phyloP scores from a whole-genome alignment of 2,797 vertebrate genomes.

The Sitta carolinensis region DNA sequence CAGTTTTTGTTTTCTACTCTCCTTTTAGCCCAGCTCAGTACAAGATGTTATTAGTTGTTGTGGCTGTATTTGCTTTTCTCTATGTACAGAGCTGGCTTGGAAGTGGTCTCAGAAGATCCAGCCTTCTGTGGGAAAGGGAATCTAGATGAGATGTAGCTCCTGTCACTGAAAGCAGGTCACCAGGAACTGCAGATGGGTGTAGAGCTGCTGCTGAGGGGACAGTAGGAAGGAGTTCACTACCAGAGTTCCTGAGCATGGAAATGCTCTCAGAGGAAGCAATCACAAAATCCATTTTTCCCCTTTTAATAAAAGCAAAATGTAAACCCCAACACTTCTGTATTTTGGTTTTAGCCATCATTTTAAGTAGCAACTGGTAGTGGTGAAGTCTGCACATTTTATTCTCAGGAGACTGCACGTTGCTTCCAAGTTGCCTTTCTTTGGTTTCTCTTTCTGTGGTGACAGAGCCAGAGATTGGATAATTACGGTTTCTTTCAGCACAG shows the following conservation, averaged over 20 bases:
- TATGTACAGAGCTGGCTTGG: rapidly evolving
- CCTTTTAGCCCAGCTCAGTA: not conserved
- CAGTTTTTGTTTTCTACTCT: not conserved
- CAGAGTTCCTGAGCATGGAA: not conserved
- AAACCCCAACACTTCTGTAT: not conserved
- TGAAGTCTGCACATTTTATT: not conserved
- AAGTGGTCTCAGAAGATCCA: not conserved
- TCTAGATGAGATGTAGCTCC: no score
- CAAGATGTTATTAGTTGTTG: not conserved
- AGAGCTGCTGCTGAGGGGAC: not conserved
- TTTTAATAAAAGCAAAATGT: not conserved
- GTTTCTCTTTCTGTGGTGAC: not conserved
- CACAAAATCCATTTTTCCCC: not conserved
- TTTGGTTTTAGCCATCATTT: not conserved
- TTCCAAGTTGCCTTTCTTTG: not conserved
- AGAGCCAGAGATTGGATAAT: not conserved
- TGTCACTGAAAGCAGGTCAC: not conserved
- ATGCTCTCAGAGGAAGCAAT: not conserved
- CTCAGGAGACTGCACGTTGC: not conserved
- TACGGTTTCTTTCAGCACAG: not conserved
- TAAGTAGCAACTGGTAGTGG: not conserved
- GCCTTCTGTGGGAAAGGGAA: not conserved
- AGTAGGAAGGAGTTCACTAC: not conserved
- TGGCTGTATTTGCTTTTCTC: not conserved
- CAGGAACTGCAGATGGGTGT: not conserved